Base-by-base conservation (phyloP, 2,888 invertebrate genomes). In the Oscheius onirici region DNA sequence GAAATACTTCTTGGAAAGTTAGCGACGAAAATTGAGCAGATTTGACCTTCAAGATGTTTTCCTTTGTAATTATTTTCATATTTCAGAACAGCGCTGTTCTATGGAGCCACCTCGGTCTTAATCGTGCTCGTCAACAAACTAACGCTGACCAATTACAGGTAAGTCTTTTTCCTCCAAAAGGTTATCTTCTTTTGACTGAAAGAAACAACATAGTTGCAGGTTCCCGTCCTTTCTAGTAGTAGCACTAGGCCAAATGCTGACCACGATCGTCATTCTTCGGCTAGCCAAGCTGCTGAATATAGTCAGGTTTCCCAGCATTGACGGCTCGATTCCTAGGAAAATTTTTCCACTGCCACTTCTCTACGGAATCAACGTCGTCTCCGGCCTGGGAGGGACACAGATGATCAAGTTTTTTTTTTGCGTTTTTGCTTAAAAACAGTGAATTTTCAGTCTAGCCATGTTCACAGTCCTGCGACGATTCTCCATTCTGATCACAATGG, bases 401-500 rank as follows among this genome's bases (percentile, higher is more conserved):
- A 93, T 94, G 84, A 86, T 91, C 41, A 91, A 89, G 90, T 90
- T 78, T 80, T 82, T 76, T 10, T 15, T 65, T 46, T 24, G 24
- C 10, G 8, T 24, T 24, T 13, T 24, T 6, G 8, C 5, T 6
- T 6, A 34, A 34, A 3, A 34, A 34, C 3, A 34, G 5, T 34
- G 34, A n/a, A n/a, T 61, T 85, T 86, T 49, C 52, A 96, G 94
- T 88, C 90, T 97, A 75, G 97, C 97, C 0, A 97, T 97, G 97
- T 96, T 97, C 88, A 97, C 97, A 0, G 97, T 95, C 0, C 90
- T 99, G 49, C 90, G 99, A 75, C 91, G 99, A 73, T 97, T 99
- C 89, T 96, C 97, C 66, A 97, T 99, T 83, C 90, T 99, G 34
- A 94, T 99, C 93, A 99, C 99, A 0, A 96, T 99, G 96, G 90